phyloP scores from a whole-genome alignment of 2,888 invertebrate genomes.

The Chrysodeixis includens region DNA sequence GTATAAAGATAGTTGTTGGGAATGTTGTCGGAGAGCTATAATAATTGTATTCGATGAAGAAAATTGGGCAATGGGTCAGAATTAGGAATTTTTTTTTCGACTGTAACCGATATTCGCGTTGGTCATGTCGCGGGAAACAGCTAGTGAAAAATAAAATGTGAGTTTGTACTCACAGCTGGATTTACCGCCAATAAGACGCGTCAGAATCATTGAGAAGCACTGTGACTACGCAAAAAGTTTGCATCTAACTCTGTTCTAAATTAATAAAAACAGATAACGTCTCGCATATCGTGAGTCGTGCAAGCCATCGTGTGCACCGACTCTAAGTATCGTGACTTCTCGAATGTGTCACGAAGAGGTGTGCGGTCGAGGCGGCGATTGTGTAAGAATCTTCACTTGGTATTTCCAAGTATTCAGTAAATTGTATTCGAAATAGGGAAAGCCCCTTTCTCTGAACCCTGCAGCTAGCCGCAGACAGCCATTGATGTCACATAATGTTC shows the following conservation, averaged over 20 bases:
- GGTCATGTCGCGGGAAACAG: too few relatives aligned
- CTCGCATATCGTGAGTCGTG: not conserved
- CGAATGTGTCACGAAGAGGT: slow-evolving; percentile 3
- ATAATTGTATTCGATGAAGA: too few relatives aligned
- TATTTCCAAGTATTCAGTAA: slow-evolving; percentile 33
- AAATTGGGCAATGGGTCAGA: too few relatives aligned
- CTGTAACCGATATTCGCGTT: too few relatives aligned
- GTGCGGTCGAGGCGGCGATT: slow-evolving; percentile 3
- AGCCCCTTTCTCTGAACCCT: slow-evolving; percentile 48
- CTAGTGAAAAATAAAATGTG: too few relatives aligned
- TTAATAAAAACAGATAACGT: not conserved
- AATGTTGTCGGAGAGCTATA: too few relatives aligned
- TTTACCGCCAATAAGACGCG: too few relatives aligned
- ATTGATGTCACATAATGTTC: slow-evolving; percentile 17
- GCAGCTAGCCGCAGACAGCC: slow-evolving; percentile 11
- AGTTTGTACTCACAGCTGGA: too few relatives aligned
- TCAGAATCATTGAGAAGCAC: too few relatives aligned
- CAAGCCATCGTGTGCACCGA: not conserved
- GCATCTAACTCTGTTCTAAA: not conserved
- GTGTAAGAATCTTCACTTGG: slow-evolving; percentile 13
- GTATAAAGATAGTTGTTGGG: too few relatives aligned
- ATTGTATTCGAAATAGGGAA: slow-evolving; percentile 44
- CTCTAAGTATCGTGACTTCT: not conserved
- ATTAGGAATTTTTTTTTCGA: too few relatives aligned
- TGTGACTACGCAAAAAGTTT: too few relatives aligned